Conservation (phyloP, 2,797 vertebrate species). For the Eleutherodactylus coqui region DNA sequence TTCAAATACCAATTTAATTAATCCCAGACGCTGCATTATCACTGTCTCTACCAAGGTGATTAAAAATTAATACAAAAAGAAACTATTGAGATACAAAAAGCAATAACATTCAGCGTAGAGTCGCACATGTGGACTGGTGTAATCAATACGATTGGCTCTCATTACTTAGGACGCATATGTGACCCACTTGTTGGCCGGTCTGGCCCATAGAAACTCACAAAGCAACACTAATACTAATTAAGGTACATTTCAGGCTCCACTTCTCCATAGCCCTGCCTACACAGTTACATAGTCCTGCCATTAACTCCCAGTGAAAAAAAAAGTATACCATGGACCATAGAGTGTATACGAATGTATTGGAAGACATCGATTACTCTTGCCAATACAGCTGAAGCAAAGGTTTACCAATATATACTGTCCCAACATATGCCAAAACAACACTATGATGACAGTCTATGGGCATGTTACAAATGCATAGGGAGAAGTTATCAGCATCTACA, state of each 20-base stretch:
- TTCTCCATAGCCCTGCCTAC: neutral
- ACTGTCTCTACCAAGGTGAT: slow-evolving; percentile 22
- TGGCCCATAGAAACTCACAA: neutral
- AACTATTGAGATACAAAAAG: slow-evolving; percentile 27
- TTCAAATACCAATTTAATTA: slow-evolving; percentile 54
- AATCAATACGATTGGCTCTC: neutral
- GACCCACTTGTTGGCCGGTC: neutral
- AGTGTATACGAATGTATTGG: neutral
- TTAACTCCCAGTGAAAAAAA: neutral
- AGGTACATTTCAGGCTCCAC: neutral
- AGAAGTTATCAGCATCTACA: too few species aligned
- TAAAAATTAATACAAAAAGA: slow-evolving; percentile 38
- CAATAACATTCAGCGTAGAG: neutral
- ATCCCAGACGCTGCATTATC: slow-evolving; percentile 46
- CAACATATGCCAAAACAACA: neutral
- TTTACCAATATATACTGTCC: neutral
- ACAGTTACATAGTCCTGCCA: neutral
- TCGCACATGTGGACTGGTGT: neutral
- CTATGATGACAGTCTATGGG: too few species aligned
- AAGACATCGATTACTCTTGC: neutral
- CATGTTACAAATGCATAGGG: too few species aligned
- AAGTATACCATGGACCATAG: neutral
- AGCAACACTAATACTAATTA: neutral
- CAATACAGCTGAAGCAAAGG: neutral
- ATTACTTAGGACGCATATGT: neutral